Evolutionary conservation across 2,888 invertebrate genomes (phyloP).

Genomic region (Stomorhina lunata): DNA sequence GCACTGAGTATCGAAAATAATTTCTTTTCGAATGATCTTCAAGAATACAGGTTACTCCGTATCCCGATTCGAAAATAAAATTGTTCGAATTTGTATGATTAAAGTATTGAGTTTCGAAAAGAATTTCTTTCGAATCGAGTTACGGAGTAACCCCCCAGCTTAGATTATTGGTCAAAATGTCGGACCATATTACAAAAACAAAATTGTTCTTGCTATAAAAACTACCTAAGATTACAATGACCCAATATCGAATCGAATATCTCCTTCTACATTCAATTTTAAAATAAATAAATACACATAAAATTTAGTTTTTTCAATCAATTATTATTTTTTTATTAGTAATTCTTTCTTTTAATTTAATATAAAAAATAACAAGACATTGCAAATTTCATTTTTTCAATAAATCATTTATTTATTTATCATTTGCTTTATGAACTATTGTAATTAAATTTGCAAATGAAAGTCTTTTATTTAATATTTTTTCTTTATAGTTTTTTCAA

Average conservation of each 20-base stretch:
- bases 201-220: too few species aligned
- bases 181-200: too few species aligned
- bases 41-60: too few species aligned
- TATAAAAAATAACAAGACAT: slow-evolving; percentile 25
- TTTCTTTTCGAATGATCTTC: too few species aligned
- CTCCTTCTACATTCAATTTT: background rate
- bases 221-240: too few species aligned
- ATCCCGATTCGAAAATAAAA: too few species aligned
- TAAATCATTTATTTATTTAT: background rate
- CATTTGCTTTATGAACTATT: background rate
- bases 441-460: background rate
- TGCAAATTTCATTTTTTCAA: background rate
- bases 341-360: background rate
- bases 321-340: background rate
- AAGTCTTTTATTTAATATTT: slow-evolving; percentile 13
- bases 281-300: background rate
- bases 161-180: too few species aligned
- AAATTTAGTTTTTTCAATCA: background rate
- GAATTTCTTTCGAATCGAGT: too few species aligned
- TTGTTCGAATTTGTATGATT: too few species aligned
- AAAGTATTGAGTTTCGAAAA: too few species aligned
- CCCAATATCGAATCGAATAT: background rate
- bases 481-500: slow-evolving; percentile 45
- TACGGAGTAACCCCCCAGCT: too few species aligned
- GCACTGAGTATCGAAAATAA: too few species aligned